phyloP scores from a whole-genome alignment of 2,113 vertebrate species.

The Gymnorhina tibicen region DNA sequence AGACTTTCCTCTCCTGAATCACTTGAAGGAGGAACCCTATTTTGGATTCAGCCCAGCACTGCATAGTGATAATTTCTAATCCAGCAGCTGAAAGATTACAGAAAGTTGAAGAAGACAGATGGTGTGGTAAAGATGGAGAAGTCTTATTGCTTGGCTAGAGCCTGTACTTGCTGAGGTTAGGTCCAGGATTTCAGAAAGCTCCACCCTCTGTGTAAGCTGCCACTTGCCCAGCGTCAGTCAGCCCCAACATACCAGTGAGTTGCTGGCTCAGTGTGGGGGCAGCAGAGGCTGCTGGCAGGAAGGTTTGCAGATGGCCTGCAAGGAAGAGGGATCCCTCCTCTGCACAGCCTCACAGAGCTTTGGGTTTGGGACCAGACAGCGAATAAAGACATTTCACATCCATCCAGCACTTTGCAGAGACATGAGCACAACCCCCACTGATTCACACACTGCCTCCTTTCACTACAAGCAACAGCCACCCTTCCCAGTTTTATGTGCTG shows the following conservation, averaged over 20 bases:
- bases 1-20: background rate
- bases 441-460: background rate
- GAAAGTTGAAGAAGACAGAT: slow-evolving; percentile 53
- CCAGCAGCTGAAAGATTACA: slow-evolving; percentile 35
- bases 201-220: background rate
- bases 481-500: background rate
- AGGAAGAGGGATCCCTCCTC: background rate
- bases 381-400: background rate
- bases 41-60: background rate
- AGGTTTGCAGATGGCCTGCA: background rate
- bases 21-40: background rate
- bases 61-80: slow-evolving; percentile 37
- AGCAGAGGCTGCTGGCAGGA: background rate
- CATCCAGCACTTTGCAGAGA: background rate
- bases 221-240: background rate
- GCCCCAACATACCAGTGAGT: background rate
- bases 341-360: background rate
- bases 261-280: background rate
- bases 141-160: slow-evolving; percentile 23
- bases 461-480: background rate
- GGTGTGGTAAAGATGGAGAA: background rate
- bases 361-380: background rate
- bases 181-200: background rate
- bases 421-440: background rate
- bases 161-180: background rate